Evolutionary conservation across 2,797 vertebrate genomes (phyloP).

Genomic region (Dermochelys coriacea): DNA sequence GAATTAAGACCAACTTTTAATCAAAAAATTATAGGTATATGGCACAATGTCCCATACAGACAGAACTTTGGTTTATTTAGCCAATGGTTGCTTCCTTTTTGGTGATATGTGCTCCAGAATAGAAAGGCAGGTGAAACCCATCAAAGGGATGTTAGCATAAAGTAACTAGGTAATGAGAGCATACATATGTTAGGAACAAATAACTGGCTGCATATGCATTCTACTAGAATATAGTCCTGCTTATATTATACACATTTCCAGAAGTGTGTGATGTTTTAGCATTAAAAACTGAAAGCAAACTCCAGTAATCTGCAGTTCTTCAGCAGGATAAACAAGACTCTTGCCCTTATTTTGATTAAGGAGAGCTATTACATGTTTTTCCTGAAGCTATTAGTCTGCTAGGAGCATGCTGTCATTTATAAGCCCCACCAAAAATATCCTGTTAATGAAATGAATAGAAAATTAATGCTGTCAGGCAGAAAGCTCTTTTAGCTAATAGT

Average conservation of each 20-base stretch:
- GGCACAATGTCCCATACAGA: background rate
- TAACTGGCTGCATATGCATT: background rate
- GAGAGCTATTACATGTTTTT: slow-evolving; percentile 76
- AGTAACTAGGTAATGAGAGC: background rate
- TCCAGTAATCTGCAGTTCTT: slow-evolving; percentile 56
- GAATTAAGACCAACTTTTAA: slow-evolving; percentile 50
- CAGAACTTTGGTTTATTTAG: background rate
- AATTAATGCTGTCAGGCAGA: slow-evolving; percentile 78
- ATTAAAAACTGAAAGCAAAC: slow-evolving; percentile 57
- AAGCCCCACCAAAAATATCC: slow-evolving; percentile 74
- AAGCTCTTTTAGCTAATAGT: slow-evolving; percentile 72
- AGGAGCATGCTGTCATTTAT: slow-evolving; percentile 75
- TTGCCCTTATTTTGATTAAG: slow-evolving; percentile 81
- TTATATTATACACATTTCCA: background rate
- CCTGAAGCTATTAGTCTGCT: slow-evolving; percentile 78
- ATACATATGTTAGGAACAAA: background rate
- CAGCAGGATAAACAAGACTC: slow-evolving; percentile 75
- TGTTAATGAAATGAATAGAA: slow-evolving; percentile 80
- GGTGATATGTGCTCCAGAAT: background rate
- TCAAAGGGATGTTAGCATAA: background rate
- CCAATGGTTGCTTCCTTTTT: background rate
- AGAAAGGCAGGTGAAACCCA: background rate
- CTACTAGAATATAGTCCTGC: background rate
- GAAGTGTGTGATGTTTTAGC: background rate
- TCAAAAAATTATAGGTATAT: slow-evolving; percentile 16